Percentiles rank a stretch among this genome's conserved stretches.
Conservation (phyloP, 2,113 vertebrate species). For the Dicentrarchus labrax region DNA sequence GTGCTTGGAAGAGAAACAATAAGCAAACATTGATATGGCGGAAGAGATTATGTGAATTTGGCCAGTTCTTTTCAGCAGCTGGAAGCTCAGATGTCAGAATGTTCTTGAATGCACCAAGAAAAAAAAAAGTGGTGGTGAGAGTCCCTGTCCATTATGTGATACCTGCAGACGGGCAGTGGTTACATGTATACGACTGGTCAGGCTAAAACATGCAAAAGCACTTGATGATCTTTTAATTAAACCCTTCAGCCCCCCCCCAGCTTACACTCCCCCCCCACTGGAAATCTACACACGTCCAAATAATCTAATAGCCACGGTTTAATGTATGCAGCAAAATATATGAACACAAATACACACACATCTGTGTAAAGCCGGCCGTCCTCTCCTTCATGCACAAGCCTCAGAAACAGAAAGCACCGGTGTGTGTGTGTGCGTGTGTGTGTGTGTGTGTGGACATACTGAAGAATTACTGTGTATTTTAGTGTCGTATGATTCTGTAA, state of each 20-base stretch:
- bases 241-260: background rate
- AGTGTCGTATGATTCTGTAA: conserved; percentile 17
- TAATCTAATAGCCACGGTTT: background rate
- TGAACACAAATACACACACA: background rate
- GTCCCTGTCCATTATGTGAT: background rate
- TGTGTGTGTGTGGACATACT: conserved; percentile 11
- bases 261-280: background rate
- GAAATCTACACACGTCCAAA: background rate
- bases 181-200: too few relatives aligned
- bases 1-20: background rate
- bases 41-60: background rate
- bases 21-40: background rate
- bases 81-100: background rate
- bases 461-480: conserved; percentile 13
- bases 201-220: conserved; percentile 18
- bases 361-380: rapidly evolving
- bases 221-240: background rate
- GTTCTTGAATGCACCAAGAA: background rate
- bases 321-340: background rate
- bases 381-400: conserved; percentile 33
- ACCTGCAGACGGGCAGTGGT: background rate
- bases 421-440: background rate
- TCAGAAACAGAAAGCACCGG: conserved; percentile 1
- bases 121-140: background rate
- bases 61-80: background rate